A percentile compares a stretch with the other conserved stretches of the same genome.
Conservation (phyloP, 2,113 vertebrate species). For the Potamarius usumacintae region DNA sequence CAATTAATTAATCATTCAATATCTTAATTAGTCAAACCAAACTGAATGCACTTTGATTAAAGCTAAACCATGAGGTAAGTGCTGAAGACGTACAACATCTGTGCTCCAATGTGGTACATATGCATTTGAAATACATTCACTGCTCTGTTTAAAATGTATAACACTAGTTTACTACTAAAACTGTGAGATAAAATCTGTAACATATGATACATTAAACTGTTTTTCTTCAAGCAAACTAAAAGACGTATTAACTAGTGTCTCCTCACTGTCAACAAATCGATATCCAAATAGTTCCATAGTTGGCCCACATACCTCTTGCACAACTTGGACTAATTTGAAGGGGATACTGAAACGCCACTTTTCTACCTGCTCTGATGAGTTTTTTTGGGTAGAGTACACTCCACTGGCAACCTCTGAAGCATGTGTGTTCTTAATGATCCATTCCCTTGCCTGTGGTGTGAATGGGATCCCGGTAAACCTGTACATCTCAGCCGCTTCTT, state of each 20-base stretch:
- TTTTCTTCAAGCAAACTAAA: constrained; percentile 89
- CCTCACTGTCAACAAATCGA: constrained; percentile 77
- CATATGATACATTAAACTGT: constrained; percentile 38
- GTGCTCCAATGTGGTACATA: constrained; percentile 36
- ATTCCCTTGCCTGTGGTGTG: constrained; percentile 83
- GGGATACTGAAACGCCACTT: constrained; percentile 93
- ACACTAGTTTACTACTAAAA: constrained; percentile 36
- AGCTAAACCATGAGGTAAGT: constrained; percentile 4
- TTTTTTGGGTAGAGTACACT: constrained; percentile 91
- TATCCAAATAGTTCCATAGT: constrained; percentile 93
- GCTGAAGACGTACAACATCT: constrained; percentile 21
- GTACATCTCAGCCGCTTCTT: constrained; percentile 91
- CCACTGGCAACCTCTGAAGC: constrained; percentile 73
- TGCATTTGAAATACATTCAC: constrained; percentile 12
- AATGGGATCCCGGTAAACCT: constrained; percentile 86
- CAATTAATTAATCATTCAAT: constrained; percentile 23
- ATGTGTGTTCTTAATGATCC: constrained; percentile 90
- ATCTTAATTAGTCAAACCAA: constrained; percentile 32
- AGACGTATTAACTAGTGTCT: constrained; percentile 82
- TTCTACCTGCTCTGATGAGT: constrained; percentile 92
- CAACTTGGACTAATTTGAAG: constrained; percentile 89
- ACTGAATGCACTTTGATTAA: constrained; percentile 32
- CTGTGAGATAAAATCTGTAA: constrained; percentile 29
- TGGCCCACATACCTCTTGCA: constrained; percentile 85
- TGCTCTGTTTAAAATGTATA: neutral